Evolutionary conservation across 2,797 vertebrate species (phyloP), one percentile per base, ranked within the genome.

Genomic region (Gobio occitaniae): DNA sequence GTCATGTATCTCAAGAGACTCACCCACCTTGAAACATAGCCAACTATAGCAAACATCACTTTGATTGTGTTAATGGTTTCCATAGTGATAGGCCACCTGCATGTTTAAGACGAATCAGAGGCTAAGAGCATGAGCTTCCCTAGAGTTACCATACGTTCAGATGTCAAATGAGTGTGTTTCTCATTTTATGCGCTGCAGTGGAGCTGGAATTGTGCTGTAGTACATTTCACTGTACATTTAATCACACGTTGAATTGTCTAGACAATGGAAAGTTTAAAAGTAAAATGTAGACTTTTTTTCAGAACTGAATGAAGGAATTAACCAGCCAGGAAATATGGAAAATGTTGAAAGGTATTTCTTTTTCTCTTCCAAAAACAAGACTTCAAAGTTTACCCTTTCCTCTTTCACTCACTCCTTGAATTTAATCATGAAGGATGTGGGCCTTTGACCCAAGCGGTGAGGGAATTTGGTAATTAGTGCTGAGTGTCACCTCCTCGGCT

Each of bases 381-480:
- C 56, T 74, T 83, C 63, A 88, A 88, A 85, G 76, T 86, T 88
- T 85, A 78, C 29, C 78, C 59, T 82, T 71, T 70, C 41, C 29
- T 61, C 38, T 86, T 87, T 81, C 80, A 70, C 44, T 81, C 77
- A 74, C 80, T 89, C 70, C 82, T 86, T 83, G 85, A 88, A 87
- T 87, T 86, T 83, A 90, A 90, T 86, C 84, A 84, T 89, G 59
- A 80, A 88, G 81, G 81, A 86, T 88, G 78, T 83, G 83, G 78
- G 72, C 84, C 87, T 89, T 88, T 89, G 88, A 89, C 89, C 88
- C 32, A 9, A 82, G 72, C 63, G 21, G 78, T 36, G 66, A 86
- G 88, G 87, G 81, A 88, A 86, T 82, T 86, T 78, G 85, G 87
- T 89, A 90, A 90, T 90, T 90, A 90, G 88, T 84, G 83, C 68